A percentile compares a stretch with the other conserved stretches of the same genome.
phyloP scores from a whole-genome alignment of 2,797 vertebrate genomes.

The Selene dorsalis region DNA sequence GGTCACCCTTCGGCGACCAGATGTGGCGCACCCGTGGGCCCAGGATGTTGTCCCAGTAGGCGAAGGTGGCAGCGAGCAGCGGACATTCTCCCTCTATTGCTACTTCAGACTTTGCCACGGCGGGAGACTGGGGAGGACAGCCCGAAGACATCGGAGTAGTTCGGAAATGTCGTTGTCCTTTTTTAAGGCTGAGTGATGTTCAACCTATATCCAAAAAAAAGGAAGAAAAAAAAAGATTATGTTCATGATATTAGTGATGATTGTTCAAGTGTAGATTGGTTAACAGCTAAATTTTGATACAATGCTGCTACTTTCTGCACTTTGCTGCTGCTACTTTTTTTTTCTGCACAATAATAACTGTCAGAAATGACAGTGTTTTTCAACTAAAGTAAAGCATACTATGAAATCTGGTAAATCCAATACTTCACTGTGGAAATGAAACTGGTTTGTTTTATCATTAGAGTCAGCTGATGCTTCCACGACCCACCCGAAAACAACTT shows the following conservation, averaged over 20 bases:
- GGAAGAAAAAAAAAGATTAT: not conserved
- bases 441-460: not conserved
- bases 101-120: constrained; percentile 96
- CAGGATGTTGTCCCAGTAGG: constrained; percentile 99
- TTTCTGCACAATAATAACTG: too few species aligned
- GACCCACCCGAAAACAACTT: not conserved
- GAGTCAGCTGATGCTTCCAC: constrained; percentile 19
- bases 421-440: constrained; percentile 27
- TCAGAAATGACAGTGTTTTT: not conserved
- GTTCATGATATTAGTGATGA: not conserved
- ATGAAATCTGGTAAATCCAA: not conserved
- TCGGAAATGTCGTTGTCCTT: not conserved
- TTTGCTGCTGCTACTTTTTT: too few species aligned
- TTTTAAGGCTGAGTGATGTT: not conserved
- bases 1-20: constrained; percentile 92
- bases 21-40: constrained; percentile 96
- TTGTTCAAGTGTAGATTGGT: not conserved
- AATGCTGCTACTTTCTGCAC: too few species aligned
- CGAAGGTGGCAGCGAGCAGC: constrained; percentile 94
- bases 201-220: constrained; percentile 41
- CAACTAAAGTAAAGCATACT: not conserved
- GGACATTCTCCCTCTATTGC: constrained; percentile 91
- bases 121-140: constrained; percentile 95
- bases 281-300: not conserved
- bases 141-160: constrained; percentile 88